phyloP scores from a whole-genome alignment of 2,888 invertebrate species.

The Argynnis bischoffii region DNA sequence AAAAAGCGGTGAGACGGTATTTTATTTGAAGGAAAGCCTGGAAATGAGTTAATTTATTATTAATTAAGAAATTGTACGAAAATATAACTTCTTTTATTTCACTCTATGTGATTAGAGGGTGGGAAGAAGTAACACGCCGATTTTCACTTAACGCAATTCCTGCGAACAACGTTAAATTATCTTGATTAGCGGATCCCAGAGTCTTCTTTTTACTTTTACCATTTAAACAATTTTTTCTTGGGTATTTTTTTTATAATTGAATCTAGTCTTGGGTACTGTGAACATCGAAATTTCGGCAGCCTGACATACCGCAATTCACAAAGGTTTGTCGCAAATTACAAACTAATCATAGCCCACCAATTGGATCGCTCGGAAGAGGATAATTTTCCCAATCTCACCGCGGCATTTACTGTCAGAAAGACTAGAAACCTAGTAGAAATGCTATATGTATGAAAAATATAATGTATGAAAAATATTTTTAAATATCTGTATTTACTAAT shows the following conservation, averaged over 20 bases:
- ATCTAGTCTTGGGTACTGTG: conserved; percentile 4
- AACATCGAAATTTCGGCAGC: conserved; percentile 1
- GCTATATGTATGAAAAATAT: no score
- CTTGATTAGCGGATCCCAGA: no score
- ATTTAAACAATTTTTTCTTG: not conserved
- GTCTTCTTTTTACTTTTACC: not conserved
- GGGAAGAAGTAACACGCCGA: no score
- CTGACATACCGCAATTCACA: conserved; percentile 23
- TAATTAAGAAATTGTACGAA: not conserved
- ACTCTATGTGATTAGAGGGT: no score
- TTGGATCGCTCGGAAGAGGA: conserved; percentile 72
- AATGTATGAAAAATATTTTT: no score
- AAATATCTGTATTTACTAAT: no score
- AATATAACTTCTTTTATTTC: not conserved
- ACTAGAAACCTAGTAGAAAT: conserved; percentile 6
- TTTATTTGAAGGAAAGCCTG: conserved; percentile 6
- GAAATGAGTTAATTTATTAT: conserved; percentile 8
- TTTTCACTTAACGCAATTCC: no score
- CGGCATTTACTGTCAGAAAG: conserved; percentile 36
- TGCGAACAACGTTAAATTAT: no score
- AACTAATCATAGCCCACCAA: conserved; percentile 74
- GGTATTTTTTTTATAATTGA: conserved; percentile 1
- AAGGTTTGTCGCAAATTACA: conserved; percentile 64
- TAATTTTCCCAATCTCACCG: conserved; percentile 73
- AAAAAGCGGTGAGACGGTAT: not conserved